Base-by-base conservation (phyloP, 2,888 invertebrate species). In the Pimpla rufipes region DNA sequence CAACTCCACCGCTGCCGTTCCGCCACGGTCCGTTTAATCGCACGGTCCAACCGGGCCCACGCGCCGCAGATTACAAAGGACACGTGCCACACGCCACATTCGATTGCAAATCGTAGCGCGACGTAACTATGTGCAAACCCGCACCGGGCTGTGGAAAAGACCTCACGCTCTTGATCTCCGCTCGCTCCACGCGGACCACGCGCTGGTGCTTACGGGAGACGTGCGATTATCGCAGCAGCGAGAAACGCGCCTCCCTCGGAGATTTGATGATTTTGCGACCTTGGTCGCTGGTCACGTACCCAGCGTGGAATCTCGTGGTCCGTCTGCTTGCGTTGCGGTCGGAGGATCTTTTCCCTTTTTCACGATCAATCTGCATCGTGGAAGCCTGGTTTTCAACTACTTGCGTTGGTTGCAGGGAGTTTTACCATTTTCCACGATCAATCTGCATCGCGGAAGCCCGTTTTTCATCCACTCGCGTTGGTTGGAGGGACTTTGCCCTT, bases 131-230 rank as follows among this genome's bases (percentile, higher is more conserved):
- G 21, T 55, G 35, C 37, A 35, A 52, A 59, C 37, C 21, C 10
- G 10, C 42, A 10, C 13, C 18, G 55, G 18, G 29, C 29, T 45
- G n/a, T 57, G 11, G 23, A 59, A 79, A 74, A 68, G 23, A 29
- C 21, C 52, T 68, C 52, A 21, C 13, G 40, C 55, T 50, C 42
- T 73, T 73, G 79, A 79, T 57, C 79, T 79, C 50, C 55, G 23
- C 40, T 47, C 40, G 59, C 10, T 59, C 50, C 37, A n/a, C 37
- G n/a, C 45, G 50, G 37, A 76, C 68, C 70, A 70, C 70, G 71
- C 45, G n/a, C 62, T 37, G 23, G 70, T 64, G 64, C 62, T 75
- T 52, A 64, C 16, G 18, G 42, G 16, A 10, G 35, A 52, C 52
- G 18, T 59, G 47, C 29, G 47, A 59, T 47, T 62, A 21, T 29